Conservation (phyloP, 2,797 vertebrate genomes). For the Poecile montanus region DNA sequence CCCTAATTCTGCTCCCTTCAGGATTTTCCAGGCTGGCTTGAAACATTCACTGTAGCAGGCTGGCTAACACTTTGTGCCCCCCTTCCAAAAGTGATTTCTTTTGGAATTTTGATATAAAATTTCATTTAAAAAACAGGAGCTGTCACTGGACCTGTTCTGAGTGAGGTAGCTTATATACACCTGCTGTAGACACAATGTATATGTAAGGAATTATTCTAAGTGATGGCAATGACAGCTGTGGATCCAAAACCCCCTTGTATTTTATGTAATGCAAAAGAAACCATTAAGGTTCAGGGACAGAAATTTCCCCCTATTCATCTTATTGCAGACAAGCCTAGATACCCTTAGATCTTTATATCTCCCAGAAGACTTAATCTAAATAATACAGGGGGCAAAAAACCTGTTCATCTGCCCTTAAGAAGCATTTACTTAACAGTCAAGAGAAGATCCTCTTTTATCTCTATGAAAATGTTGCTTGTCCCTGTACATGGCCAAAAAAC, state of each 20-base stretch:
- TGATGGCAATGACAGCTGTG: not conserved
- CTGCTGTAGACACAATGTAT: fast-evolving
- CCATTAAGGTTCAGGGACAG: not conserved
- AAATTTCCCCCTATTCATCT: not conserved
- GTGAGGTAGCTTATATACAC: not conserved
- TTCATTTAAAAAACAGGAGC: not conserved
- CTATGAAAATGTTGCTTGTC: not conserved
- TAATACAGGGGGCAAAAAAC: not conserved
- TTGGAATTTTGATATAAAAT: not conserved
- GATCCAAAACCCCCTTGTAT: not conserved
- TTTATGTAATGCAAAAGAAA: not conserved
- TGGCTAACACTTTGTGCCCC: not conserved
- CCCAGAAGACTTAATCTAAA: not conserved
- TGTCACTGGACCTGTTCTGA: not conserved
- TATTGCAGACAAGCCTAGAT: not conserved
- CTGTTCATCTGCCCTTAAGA: not conserved
- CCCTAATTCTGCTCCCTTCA: not conserved
- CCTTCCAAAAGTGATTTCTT: not conserved
- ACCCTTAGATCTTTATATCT: not conserved
- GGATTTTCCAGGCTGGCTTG: not conserved
- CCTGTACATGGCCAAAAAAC: not conserved
- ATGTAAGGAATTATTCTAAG: not conserved
- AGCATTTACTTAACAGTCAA: not conserved
- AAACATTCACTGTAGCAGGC: not conserved
- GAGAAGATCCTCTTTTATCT: not conserved